phyloP scores from a whole-genome alignment of 2,888 invertebrate species.

The Dendrolimus houi region DNA sequence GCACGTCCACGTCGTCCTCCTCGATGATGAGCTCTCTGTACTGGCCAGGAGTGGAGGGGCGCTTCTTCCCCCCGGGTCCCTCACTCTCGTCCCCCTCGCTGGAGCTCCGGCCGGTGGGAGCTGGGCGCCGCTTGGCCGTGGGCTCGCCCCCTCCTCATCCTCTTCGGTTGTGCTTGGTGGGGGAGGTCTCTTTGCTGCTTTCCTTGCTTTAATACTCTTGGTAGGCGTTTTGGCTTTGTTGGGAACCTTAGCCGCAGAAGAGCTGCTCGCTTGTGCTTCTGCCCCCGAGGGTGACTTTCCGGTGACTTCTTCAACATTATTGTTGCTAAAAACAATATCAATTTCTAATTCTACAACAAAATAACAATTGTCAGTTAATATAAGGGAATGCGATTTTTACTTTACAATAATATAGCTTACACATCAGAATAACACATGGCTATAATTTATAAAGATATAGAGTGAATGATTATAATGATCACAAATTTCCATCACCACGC shows the following conservation, averaged over 20 bases:
- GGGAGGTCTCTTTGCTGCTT: background rate
- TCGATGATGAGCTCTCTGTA: conserved; percentile 31
- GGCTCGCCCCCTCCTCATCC: background rate
- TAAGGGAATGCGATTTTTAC: no score
- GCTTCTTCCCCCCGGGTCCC: background rate
- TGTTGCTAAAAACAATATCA: no score
- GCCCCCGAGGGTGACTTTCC: background rate
- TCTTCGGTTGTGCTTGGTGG: background rate
- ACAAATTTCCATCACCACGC: no score
- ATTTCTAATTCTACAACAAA: no score
- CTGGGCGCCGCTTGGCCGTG: background rate
- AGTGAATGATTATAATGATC: no score
- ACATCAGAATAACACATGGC: no score
- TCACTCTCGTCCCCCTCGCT: background rate
- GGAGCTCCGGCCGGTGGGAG: background rate
- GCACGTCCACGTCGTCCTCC: conserved; percentile 23
- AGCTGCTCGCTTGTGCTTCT: background rate
- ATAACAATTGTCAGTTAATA: no score
- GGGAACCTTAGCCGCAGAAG: background rate
- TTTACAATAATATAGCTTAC: no score
- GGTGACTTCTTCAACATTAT: background rate
- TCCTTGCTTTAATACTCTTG: background rate
- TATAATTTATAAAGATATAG: no score
- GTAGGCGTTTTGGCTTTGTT: background rate
- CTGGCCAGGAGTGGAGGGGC: background rate